Percentiles rank a stretch among this genome's conserved stretches.
phyloP scores from a whole-genome alignment of 2,113 vertebrate genomes.

The Pachyramphus minor region DNA sequence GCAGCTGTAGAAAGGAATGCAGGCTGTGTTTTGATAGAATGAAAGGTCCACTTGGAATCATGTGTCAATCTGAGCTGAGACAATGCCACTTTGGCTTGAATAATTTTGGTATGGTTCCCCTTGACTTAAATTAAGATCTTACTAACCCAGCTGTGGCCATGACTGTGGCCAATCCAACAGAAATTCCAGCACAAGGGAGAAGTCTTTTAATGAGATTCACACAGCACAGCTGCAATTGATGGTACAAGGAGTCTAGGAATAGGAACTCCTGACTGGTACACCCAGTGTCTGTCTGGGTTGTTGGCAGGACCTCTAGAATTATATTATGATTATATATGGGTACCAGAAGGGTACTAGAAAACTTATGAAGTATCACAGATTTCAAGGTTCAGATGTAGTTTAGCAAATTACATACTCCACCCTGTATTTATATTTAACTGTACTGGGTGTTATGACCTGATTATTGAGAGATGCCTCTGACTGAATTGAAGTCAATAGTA shows the following conservation, averaged over 20 bases:
- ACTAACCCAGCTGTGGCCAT: not conserved
- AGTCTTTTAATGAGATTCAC: not conserved
- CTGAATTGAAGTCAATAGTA: not conserved
- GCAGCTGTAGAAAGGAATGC: not conserved
- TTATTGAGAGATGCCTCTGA: not conserved
- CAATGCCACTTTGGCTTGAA: not conserved
- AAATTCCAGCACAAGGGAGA: not conserved
- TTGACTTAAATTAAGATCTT: not conserved
- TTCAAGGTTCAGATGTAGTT: not conserved
- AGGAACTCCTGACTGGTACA: not conserved
- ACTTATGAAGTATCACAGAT: not conserved
- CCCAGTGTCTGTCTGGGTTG: not conserved
- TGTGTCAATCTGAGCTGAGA: not conserved
- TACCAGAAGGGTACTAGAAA: not conserved
- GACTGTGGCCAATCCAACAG: not conserved
- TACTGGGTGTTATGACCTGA: not conserved
- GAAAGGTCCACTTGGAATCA: not conserved
- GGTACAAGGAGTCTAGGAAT: not conserved
- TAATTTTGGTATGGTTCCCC: not conserved
- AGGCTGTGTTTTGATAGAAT: not conserved
- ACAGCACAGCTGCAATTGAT: not conserved
- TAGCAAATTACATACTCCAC: not conserved
- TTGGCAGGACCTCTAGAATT: not conserved
- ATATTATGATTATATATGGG: not conserved
- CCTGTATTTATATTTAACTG: not conserved